Evolutionary conservation across 2,888 invertebrate genomes (phyloP).

Genomic region (Caenorhabditis panamensis): DNA sequence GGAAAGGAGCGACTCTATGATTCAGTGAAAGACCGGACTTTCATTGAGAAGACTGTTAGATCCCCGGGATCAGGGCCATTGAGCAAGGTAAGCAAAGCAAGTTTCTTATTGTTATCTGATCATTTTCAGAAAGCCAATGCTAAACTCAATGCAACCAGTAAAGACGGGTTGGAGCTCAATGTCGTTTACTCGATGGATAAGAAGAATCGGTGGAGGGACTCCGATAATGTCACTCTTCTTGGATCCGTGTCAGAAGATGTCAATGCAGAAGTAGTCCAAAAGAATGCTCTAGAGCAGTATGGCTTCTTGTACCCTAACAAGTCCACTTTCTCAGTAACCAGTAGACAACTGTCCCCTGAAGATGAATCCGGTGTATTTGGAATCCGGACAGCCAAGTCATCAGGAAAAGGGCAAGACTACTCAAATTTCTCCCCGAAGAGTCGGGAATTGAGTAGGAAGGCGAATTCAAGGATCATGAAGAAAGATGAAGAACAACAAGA

Average conservation of each 20-base stretch:
- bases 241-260: conserved; percentile 12
- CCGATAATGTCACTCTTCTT: conserved; percentile 6
- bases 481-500: no score
- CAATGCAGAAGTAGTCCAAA: conserved; percentile 40
- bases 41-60: conserved; percentile 44
- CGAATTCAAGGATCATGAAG: no score
- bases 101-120: background rate
- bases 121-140: conserved; percentile 27
- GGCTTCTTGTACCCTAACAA: no score
- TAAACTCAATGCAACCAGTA: conserved; percentile 3
- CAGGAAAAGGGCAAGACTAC: background rate
- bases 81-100: conserved; percentile 27
- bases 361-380: no score
- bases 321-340: conserved; percentile 29
- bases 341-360: no score
- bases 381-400: no score
- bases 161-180: conserved; percentile 27
- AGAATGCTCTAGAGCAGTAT: conserved; percentile 7
- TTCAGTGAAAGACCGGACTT: conserved; percentile 26
- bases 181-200: conserved; percentile 39
- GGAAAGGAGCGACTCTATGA: conserved; percentile 40
- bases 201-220: conserved; percentile 31
- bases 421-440: no score
- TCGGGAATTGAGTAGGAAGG: conserved; percentile 34
- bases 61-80: no score